Conservation (phyloP, 92 coral and sea anemone genomes). For the Hydrozoanthus gracilis region DNA sequence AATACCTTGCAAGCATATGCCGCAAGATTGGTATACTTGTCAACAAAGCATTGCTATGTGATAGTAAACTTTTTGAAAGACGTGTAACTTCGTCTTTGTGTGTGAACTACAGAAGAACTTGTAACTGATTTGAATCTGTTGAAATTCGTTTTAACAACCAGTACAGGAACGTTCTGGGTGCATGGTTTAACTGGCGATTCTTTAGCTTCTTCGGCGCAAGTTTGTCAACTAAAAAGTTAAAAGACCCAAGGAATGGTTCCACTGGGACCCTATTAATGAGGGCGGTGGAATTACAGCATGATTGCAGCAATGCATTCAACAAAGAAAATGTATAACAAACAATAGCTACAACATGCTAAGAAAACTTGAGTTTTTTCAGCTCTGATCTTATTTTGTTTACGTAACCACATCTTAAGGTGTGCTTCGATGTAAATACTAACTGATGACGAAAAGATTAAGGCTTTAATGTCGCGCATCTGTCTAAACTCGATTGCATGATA, state of each 20-base stretch:
- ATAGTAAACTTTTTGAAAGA: no score
- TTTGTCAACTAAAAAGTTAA: background rate
- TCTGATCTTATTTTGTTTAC: background rate
- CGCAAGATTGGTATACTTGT: no score
- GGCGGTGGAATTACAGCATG: constrained; percentile 19
- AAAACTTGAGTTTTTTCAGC: background rate
- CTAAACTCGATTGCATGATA: constrained; percentile 40
- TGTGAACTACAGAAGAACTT: no score
- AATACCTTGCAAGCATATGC: no score
- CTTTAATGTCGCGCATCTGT: background rate
- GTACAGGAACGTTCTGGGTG: background rate
- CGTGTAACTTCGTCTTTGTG: no score
- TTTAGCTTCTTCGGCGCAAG: background rate
- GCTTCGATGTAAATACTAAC: constrained; percentile 7
- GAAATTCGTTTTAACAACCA: background rate
- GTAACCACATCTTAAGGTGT: constrained; percentile 4
- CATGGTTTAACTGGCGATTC: background rate
- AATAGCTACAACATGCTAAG: background rate
- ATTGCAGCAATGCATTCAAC: background rate
- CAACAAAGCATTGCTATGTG: no score
- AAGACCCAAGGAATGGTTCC: constrained; percentile 5
- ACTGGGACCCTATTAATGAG: constrained; percentile 25
- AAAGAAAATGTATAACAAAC: background rate
- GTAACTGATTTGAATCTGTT: no score
- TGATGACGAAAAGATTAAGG: background rate